Evolutionary conservation across 2,888 invertebrate genomes (phyloP).

Genomic region (Sinopyrophorus schimmeli): DNA sequence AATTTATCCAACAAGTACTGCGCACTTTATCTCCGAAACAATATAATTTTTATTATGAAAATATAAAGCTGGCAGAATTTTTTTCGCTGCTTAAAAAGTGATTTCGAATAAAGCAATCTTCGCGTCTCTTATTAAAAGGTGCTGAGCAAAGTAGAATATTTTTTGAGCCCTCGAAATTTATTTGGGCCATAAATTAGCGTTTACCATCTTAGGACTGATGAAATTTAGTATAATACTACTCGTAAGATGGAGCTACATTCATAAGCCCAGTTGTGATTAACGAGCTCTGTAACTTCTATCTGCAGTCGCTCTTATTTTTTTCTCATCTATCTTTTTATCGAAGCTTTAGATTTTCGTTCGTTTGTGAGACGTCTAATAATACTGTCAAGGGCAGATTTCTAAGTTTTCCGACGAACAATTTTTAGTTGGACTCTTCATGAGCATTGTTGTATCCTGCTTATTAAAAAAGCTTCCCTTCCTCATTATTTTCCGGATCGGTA

Average conservation of each 20-base stretch:
- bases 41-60: no score
- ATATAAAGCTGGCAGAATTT: no score
- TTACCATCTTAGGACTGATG: constrained; percentile 24
- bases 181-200: constrained; percentile 26
- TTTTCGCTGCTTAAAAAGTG: no score
- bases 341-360: constrained; percentile 28
- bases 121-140: background rate
- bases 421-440: no score
- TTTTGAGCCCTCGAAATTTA: constrained; percentile 19
- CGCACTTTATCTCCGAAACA: no score
- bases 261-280: constrained; percentile 30
- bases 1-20: no score
- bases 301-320: constrained; percentile 30
- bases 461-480: no score
- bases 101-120: no score
- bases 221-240: constrained; percentile 22
- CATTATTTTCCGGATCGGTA: no score
- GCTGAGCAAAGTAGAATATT: constrained; percentile 2
- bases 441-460: no score
- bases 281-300: constrained; percentile 30
- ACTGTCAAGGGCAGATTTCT: constrained; percentile 19
- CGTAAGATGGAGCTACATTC: constrained; percentile 31
- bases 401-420: constrained; percentile 25
- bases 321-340: constrained; percentile 33
- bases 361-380: constrained; percentile 23